phyloP scores from a whole-genome alignment of 2,888 invertebrate genomes.

The Allophyes oxyacanthae region DNA sequence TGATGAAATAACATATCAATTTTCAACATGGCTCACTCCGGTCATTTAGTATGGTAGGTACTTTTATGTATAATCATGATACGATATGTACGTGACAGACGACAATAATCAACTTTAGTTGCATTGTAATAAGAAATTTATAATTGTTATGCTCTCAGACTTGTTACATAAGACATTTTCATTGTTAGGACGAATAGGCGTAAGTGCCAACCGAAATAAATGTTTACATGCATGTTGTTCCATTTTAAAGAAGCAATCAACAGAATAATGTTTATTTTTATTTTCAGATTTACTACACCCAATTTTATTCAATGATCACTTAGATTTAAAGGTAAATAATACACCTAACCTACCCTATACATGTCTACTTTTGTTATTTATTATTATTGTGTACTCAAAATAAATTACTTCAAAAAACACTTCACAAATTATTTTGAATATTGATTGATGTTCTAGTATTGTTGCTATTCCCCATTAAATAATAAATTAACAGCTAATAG shows the following conservation, averaged over 20 bases:
- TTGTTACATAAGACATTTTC: conserved; percentile 53
- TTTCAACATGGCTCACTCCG: conserved; percentile 83
- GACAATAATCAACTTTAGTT: conserved; percentile 40
- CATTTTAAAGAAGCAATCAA: conserved; percentile 29
- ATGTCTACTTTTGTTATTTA: conserved; percentile 23
- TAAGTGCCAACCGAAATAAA: conserved; percentile 45
- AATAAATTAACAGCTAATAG: too few relatives aligned
- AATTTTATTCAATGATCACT: conserved; percentile 48
- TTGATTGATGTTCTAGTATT: too few relatives aligned
- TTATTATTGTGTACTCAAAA: not conserved
- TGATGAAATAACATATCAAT: conserved; percentile 67
- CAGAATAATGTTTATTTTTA: conserved; percentile 23
- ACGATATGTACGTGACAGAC: conserved; percentile 49
- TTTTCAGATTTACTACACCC: conserved; percentile 52
- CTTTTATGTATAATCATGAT: conserved; percentile 58
- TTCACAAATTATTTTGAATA: not conserved
- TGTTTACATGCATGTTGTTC: conserved; percentile 42
- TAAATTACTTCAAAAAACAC: conserved; percentile 6
- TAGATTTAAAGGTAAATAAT: conserved; percentile 52
- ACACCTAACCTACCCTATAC: conserved; percentile 32
- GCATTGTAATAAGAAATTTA: conserved; percentile 37
- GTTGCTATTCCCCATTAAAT: too few relatives aligned
- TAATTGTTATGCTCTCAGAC: conserved; percentile 23
- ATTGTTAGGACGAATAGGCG: conserved; percentile 30
- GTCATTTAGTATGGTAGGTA: conserved; percentile 63